Evolutionary conservation across 2,888 invertebrate genomes (phyloP).

Genomic region (Nasonia oneida): DNA sequence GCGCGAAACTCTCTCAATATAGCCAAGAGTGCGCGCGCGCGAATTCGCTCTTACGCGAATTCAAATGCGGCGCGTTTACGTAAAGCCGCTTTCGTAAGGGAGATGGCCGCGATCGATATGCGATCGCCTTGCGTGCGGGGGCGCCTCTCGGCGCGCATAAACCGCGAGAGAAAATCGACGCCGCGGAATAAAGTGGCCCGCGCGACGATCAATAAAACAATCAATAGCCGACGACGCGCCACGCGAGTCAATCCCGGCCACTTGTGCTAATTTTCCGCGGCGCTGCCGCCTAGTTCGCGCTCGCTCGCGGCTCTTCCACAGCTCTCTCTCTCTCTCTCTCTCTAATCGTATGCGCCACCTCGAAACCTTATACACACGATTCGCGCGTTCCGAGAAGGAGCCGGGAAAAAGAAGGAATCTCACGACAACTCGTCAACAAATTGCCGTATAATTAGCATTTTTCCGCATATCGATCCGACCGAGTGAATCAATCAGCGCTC

Average conservation of each 20-base stretch:
- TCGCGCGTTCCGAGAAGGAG: too few relatives aligned
- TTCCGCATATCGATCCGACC: background rate
- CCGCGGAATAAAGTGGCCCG: background rate
- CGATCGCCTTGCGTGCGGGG: background rate
- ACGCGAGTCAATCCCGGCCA: constrained; percentile 54
- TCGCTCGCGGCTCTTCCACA: background rate
- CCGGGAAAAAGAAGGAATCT: too few relatives aligned
- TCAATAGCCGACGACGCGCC: constrained; percentile 37
- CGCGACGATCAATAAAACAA: constrained; percentile 55
- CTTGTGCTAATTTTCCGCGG: constrained; percentile 48
- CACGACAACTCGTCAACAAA: background rate
- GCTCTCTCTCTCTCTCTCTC: too few relatives aligned
- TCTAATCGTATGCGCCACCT: too few relatives aligned
- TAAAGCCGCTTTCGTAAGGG: constrained; percentile 13
- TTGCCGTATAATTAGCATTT: background rate
- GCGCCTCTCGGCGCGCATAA: background rate
- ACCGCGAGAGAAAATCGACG: background rate
- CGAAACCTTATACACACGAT: too few relatives aligned
- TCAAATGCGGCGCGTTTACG: constrained; percentile 12
- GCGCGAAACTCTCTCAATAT: background rate
- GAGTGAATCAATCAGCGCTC: too few relatives aligned
- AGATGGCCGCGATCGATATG: background rate
- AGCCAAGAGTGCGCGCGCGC: background rate
- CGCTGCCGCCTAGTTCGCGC: background rate
- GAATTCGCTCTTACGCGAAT: background rate